Percentiles rank a stretch among this genome's conserved stretches.
These are phyloP conservation scores for Sphaerophoria rueppellii DNA, from an alignment of 2,888 invertebrate genomes.

Conservation along the genomic window DNA sequence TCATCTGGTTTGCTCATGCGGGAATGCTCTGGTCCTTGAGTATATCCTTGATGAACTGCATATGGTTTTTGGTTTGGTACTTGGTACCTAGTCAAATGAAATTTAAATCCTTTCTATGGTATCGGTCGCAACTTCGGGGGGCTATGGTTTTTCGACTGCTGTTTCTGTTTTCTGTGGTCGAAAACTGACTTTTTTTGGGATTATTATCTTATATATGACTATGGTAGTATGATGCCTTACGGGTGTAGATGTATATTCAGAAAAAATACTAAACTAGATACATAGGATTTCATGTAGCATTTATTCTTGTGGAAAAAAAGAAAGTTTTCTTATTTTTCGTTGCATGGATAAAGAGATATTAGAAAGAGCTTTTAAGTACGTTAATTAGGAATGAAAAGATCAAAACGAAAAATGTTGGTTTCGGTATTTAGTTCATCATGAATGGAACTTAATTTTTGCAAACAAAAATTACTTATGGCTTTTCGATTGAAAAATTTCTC, in stretches of 20 bases:
- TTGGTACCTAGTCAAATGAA: conserved; percentile 65
- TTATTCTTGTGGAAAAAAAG: not conserved
- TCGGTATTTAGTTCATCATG: too few relatives aligned
- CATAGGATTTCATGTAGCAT: not conserved
- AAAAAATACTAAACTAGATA: not conserved
- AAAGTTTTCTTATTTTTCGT: conserved; percentile 1
- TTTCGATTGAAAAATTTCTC: too few relatives aligned
- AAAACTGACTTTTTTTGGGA: conserved; percentile 38
- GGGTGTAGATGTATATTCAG: conserved; percentile 18
- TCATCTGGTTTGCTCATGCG: conserved; percentile 38
- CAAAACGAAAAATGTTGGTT: too few relatives aligned
- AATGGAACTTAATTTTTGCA: too few relatives aligned
- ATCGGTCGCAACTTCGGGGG: conserved; percentile 31
- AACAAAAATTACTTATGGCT: too few relatives aligned
- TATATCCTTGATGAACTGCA: conserved; percentile 65
- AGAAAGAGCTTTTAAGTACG: conserved; percentile 43
- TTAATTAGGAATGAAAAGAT: conserved; percentile 58
- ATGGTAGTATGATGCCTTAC: not conserved
- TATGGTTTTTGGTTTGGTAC: conserved; percentile 57
- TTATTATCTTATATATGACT: conserved; percentile 34
- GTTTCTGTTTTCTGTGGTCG: conserved; percentile 24
- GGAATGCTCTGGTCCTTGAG: conserved; percentile 50
- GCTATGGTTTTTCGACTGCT: conserved; percentile 8
- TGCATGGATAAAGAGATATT: conserved; percentile 20
- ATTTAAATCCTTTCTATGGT: conserved; percentile 67